Evolutionary conservation across 2,888 invertebrate species (phyloP).

Genomic region (Lithosia quadra): DNA sequence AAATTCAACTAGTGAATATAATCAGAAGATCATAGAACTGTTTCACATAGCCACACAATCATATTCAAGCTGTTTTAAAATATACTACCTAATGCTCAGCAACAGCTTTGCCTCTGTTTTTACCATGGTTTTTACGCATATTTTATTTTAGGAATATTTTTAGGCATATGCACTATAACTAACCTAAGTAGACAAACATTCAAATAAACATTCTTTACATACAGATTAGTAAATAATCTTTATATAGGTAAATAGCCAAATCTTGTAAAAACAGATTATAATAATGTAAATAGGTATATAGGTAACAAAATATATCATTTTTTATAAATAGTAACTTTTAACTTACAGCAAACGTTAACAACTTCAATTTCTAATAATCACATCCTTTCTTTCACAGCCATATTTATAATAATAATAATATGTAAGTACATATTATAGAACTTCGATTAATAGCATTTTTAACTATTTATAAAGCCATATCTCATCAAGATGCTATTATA

Average conservation of each 20-base stretch:
- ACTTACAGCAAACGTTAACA: constrained; percentile 3
- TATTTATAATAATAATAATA: background rate
- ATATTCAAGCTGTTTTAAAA: background rate
- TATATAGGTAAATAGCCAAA: background rate
- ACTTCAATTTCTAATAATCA: background rate
- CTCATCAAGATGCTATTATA: constrained; percentile 17
- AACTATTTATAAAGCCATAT: background rate
- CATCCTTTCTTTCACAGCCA: constrained; percentile 5
- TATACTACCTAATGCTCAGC: too few species aligned
- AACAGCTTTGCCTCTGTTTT: too few species aligned
- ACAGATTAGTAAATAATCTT: background rate
- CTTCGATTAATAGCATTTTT: background rate
- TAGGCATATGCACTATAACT: background rate
- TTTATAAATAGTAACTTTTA: background rate
- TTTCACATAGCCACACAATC: background rate
- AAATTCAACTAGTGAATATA: background rate
- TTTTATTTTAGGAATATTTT: background rate
- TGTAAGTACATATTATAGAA: constrained; percentile 3
- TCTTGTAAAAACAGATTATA: background rate
- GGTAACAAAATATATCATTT: too few species aligned
- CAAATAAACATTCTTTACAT: background rate
- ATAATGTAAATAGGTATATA: background rate
- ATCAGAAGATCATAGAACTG: background rate
- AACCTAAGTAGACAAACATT: background rate
- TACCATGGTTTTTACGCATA: too few species aligned